Evolutionary conservation across 2,888 invertebrate species (phyloP), one percentile per base, ranked within the genome.

Genomic region (Rhamnusium bicolor): DNA sequence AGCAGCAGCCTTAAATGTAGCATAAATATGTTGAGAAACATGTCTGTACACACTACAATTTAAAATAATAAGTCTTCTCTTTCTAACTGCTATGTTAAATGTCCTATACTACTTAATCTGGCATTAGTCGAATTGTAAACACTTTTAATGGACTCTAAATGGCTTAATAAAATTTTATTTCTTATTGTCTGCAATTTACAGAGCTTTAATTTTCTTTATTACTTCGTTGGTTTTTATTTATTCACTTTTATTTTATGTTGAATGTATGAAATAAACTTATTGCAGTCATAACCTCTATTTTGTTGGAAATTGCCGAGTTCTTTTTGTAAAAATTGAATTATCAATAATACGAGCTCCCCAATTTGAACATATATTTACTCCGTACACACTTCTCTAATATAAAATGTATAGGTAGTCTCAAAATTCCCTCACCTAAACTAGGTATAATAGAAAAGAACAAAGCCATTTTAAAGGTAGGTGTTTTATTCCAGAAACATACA

Each of bases 141-240:
- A 83, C 81, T 82, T 81, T 81, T 82, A 82, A 81, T 78, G 81
- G 76, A 69, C 76, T 73, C 75, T 73, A 78, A 83, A 82, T 81
- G 79, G 81, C 80, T 78, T 80, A 81, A 80, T 83, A 82, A 82
- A 82, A 78, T 79, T 82, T 81, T 83, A 83, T 79, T 80, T 78
- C 79, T 77, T 81, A 80, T 80, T 78, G 79, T 72, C 56, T 54
- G 66, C 75, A 77, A 79, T 81, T 80, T 76, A 71, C 73, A 76
- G 74, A 72, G 75, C 79, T 79, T 74, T 74, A 76, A 76, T 75
- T 71, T 71, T 60, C 63, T 70, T 61, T 72, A 75, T 71, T 66
- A 61, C 63, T 40, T 14, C 46, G 29, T 46, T 16, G 46, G 40
- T 29, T 65, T 18, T 53, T 65, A 65, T 65, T 65, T 65, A 29